Base-by-base conservation (phyloP, 1,140 invertebrate genomes). In the Drosophila ambigua region DNA sequence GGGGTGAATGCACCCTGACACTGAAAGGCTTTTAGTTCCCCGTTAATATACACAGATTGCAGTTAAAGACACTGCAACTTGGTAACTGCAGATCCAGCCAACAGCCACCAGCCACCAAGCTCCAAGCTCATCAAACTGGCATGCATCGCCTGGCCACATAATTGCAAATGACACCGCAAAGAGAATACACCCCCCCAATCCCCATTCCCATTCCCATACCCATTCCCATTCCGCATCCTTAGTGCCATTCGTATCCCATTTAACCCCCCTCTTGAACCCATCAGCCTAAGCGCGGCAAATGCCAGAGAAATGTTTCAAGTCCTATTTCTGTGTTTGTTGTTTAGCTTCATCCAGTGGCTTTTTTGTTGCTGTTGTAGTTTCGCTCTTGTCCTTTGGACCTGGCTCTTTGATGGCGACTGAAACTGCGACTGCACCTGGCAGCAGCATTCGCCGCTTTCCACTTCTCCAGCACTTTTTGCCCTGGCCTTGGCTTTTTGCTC, bases 161-260 rank as follows among this genome's bases (percentile, higher is more conserved):
- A 80, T 80, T 80, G 77, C 61, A 76, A 80, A 76, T 72, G 77
- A 80, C 72, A 76, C 73, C 72, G 73, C 73, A 77, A 77, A 77
- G 66, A 41, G 53, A 60, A 60, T 59, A 26, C 39, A 4, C 13
- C 20, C 20, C 51, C 11, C 16, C 16, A 16, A 16, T 16, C 16
- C n/a, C n/a, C n/a, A 13, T 50, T 41, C 20, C 43, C 15, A 28
- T 28, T 2, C 41, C 7, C 13, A 26, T 20, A 3, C 41, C 39
- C 35, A 41, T 13, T 5, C 39, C 41, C 24, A 45, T 41, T 9
- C 16, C 31, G 20, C 11, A 39, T 13, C 11, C 35, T 39, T 39
- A 39, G 35, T 39, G 39, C 24, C 51, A 53, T 53, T 53, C 31
- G 43, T 24, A 16, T 15, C 15, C 15, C 7, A 23, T 13, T n/a